Conservation (phyloP, 1,140 invertebrate genomes). For the Eubasilissa regina region DNA sequence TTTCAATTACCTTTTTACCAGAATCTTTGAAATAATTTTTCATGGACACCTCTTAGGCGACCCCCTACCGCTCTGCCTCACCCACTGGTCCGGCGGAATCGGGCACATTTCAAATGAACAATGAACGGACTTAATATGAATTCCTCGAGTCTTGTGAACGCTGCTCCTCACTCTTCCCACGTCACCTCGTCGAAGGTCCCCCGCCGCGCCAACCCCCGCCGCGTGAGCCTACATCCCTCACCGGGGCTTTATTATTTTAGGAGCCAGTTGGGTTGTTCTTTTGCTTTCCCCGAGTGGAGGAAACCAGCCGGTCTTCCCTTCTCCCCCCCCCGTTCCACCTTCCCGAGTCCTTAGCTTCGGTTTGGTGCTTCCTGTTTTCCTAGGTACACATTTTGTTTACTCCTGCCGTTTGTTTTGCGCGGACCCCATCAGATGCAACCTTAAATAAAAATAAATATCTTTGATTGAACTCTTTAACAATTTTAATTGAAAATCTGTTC, state of each 20-base stretch:
- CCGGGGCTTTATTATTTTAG: constrained; percentile 57
- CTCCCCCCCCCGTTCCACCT: background rate
- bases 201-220: constrained; percentile 16
- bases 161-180: background rate
- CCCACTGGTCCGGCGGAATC: constrained; percentile 12
- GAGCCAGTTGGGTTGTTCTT: constrained; percentile 49
- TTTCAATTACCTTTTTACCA: too few species aligned
- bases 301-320: constrained; percentile 18
- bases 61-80: background rate
- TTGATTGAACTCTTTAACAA: too few species aligned
- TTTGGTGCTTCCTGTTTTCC: constrained; percentile 42
- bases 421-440: constrained; percentile 8
- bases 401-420: constrained; percentile 35
- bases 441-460: background rate
- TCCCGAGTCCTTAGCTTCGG: constrained; percentile 31
- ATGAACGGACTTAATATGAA: constrained; percentile 58
- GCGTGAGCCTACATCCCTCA: constrained; percentile 41
- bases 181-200: background rate
- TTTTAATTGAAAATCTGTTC: background rate
- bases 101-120: constrained; percentile 57
- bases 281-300: constrained; percentile 35
- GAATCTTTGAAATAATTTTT: background rate
- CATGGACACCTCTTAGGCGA: background rate
- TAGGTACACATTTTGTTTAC: constrained; percentile 48
- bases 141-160: constrained; percentile 50